A percentile compares a stretch with the other conserved stretches of the same genome.
Conservation (phyloP, 1,140 invertebrate species). For the Diploscapter pachys region DNA sequence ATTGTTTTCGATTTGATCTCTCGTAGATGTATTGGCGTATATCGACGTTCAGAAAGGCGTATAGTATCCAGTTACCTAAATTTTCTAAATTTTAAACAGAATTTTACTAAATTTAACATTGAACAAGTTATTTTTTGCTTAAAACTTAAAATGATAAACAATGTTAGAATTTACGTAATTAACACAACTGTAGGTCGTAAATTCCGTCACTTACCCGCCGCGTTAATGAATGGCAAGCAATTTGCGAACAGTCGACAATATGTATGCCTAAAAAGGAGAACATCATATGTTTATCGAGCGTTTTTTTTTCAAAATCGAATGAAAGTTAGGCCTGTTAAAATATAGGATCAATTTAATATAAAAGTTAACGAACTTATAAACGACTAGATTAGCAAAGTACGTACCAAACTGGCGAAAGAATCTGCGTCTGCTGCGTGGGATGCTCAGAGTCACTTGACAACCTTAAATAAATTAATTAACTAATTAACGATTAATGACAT, state of each 20-base stretch:
- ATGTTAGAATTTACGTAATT: not conserved
- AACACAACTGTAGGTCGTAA: not conserved
- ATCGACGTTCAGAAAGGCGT: slow-evolving; percentile 31
- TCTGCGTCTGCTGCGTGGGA: no score
- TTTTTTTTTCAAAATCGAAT: not conserved
- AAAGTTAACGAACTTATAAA: not conserved
- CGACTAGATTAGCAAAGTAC: not conserved
- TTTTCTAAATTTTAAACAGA: slow-evolving; percentile 9
- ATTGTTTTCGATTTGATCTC: slow-evolving; percentile 20
- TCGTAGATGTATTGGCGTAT: slow-evolving; percentile 34
- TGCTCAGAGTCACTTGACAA: no score
- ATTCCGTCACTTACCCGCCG: slow-evolving; percentile 20
- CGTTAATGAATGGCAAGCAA: slow-evolving; percentile 32
- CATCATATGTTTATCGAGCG: not conserved
- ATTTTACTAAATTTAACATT: not conserved
- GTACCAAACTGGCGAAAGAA: no score
- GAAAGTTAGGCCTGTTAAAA: not conserved
- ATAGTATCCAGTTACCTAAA: slow-evolving; percentile 34
- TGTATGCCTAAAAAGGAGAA: slow-evolving; percentile 14
- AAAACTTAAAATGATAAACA: not conserved
- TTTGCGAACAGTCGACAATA: slow-evolving; percentile 31
- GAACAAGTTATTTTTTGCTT: not conserved
- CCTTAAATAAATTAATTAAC: no score
- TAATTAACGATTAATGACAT: no score
- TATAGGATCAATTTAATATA: not conserved